Percentiles rank a stretch among this genome's conserved stretches.
Evolutionary conservation across 1,140 invertebrate genomes (phyloP).

Genomic region (Drosophila rufa): DNA sequence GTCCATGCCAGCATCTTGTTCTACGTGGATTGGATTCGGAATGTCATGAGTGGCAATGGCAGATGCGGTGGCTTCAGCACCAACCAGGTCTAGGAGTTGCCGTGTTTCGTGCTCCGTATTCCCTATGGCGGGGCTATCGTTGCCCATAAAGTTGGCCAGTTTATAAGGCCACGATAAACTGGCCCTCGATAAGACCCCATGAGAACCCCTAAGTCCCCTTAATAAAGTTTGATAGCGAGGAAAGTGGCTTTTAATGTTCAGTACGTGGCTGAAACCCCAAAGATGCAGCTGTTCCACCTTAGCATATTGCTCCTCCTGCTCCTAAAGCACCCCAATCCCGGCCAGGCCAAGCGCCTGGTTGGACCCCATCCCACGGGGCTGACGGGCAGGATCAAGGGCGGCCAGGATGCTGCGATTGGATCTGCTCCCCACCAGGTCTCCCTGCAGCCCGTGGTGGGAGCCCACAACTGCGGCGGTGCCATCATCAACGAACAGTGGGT

Average conservation of each 20-base stretch:
- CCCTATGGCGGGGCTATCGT: constrained; percentile 7
- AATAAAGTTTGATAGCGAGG: constrained; percentile 39
- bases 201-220: not conserved
- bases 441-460: constrained; percentile 46
- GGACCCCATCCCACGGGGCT: not conserved
- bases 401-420: constrained; percentile 76
- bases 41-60: constrained; percentile 40
- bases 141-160: constrained; percentile 26
- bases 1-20: constrained; percentile 81
- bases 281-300: constrained; percentile 49
- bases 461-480: constrained; percentile 85
- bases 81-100: constrained; percentile 2
- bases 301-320: constrained; percentile 32
- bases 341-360: constrained; percentile 30
- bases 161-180: constrained; percentile 43
- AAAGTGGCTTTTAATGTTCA: constrained; percentile 38
- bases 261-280: constrained; percentile 20
- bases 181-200: constrained; percentile 20
- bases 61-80: constrained; percentile 45
- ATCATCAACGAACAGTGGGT: constrained; percentile 83
- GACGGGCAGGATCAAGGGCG: constrained; percentile 83
- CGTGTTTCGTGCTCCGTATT: not conserved
- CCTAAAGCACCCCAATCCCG: constrained; percentile 1
- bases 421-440: constrained; percentile 85
- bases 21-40: constrained; percentile 66